Evolutionary conservation across 2,797 vertebrate genomes (phyloP), one percentile per base, ranked within the genome.

Genomic region (Pelochelys cantorii): DNA sequence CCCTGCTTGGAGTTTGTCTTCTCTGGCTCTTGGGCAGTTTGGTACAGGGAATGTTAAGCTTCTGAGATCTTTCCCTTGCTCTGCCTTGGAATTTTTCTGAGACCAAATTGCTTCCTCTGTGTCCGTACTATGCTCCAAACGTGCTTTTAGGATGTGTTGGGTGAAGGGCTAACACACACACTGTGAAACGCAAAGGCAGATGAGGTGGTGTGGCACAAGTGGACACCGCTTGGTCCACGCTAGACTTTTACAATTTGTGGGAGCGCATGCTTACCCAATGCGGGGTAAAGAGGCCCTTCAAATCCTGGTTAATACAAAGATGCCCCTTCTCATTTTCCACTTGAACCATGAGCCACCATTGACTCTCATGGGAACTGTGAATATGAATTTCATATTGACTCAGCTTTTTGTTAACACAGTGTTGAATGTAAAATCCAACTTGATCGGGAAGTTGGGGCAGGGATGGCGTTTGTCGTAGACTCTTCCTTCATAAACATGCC

Each of bases 311-410:
- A 37, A 0, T 4, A 5, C 68, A 2, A 2, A 77, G 13, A 23
- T 54, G 15, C 27, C n/a, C n/a, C 56, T 86, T 83, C 80, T 11
- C 25, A 0, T 78, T 89, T 92, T 91, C 93, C 65, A 3, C 78
- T 0, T 22, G 10, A 90, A 42, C 74, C 22, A 1, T 60, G 5
- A 37, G 59, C 17, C 62, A 7, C 0, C 1, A 87, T 94, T 94
- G 94, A 91, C 95, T 95, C 92, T 95, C 87, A 2, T 81, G 95
- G 95, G 96, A 96, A 92, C 94, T 53, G 55, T 60, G 87, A 65
- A 86, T 57, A 6, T 93, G 92, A 95, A 97, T 96, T 95, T 89
- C 65, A 91, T 90, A 94, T 96, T 88, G 91, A 92, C 93, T 89
- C 81, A 90, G 89, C 71, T 89, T 86, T 93, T 84, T 95, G 88